phyloP scores from a whole-genome alignment of 1,140 invertebrate species.

The Neodiprion virginianus region DNA sequence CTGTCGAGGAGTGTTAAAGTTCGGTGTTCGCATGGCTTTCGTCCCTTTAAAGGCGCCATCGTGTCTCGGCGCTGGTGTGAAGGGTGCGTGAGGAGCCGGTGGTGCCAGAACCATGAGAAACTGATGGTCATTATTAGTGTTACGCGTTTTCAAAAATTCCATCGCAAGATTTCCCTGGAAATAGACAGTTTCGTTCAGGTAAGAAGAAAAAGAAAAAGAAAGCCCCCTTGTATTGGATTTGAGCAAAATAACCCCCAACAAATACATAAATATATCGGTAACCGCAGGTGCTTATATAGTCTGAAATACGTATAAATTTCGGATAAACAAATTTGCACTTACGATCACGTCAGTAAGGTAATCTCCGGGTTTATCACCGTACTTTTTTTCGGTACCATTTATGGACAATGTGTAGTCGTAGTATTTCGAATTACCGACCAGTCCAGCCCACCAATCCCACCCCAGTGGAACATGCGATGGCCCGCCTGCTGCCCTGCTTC shows the following conservation, averaged over 20 bases:
- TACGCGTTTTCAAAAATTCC: constrained; percentile 64
- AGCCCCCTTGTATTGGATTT: background rate
- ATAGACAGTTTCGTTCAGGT: constrained; percentile 19
- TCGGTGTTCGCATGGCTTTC: constrained; percentile 71
- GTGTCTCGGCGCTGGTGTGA: constrained; percentile 80
- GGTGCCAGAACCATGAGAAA: constrained; percentile 87
- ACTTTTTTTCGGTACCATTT: constrained; percentile 71
- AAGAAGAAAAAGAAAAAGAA: background rate
- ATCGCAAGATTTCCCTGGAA: constrained; percentile 64
- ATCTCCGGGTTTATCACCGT: constrained; percentile 63
- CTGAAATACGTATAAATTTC: no score
- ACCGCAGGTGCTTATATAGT: background rate
- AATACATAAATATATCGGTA: no score
- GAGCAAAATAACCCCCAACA: background rate
- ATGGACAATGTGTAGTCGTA: constrained; percentile 89
- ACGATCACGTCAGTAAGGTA: constrained; percentile 90
- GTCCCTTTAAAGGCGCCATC: constrained; percentile 65
- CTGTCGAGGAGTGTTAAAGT: constrained; percentile 71
- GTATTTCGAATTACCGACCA: constrained; percentile 86
- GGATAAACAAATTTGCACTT: constrained; percentile 49
- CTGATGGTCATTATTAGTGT: constrained; percentile 50
- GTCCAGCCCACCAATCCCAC: constrained; percentile 82
- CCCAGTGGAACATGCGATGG: constrained; percentile 75
- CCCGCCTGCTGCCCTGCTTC: constrained; percentile 64
- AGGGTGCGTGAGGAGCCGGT: constrained; percentile 85